Evolutionary conservation across 2,888 invertebrate species (phyloP), one percentile per base, ranked within the genome.

Genomic region (Stictocephala bisonia): DNA sequence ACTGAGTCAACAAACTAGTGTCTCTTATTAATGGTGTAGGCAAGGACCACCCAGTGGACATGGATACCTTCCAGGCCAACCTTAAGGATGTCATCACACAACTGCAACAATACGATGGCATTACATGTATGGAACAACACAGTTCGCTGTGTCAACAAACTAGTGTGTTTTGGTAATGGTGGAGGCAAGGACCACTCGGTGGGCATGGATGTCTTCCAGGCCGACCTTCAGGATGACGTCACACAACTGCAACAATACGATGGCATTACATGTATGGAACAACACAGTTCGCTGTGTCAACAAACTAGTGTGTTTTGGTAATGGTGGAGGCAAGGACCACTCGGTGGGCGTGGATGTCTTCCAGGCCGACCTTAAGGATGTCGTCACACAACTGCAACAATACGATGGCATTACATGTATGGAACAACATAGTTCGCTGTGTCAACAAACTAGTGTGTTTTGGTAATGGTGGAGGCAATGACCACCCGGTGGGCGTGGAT

Each of bases 401-500:
- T 81, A 77, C 74, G 73, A 75, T 64, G 15, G 48, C 13, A 26
- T 40, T 44, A 56, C 29, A 35, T 6, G 35, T 35, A 35, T 35
- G 35, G 35, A 35, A n/a, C n/a, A n/a, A n/a, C n/a, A n/a, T n/a
- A n/a, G n/a, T n/a, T n/a, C n/a, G n/a, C n/a, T n/a, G n/a, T n/a
- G n/a, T n/a, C n/a, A n/a, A n/a, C n/a, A n/a, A n/a, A n/a, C n/a
- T n/a, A n/a, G n/a, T n/a, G n/a, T n/a, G n/a, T n/a, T n/a, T n/a
- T n/a, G n/a, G n/a, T n/a, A n/a, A n/a, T 91, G 81, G 90, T 89
- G 56, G 92, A 90, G 44, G 92, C 91, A 82, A 93, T 85, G 70
- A 93, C 90, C 78, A 92, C 89, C 83, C 90, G 89, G 84, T 93
- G 92, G 68, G 91, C 91, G 80, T 87, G 86, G 82, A 91, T 88